Evolutionary conservation across 2,888 invertebrate genomes (phyloP), one percentile per base, ranked within the genome.

Genomic region (Aethes cnicana): DNA sequence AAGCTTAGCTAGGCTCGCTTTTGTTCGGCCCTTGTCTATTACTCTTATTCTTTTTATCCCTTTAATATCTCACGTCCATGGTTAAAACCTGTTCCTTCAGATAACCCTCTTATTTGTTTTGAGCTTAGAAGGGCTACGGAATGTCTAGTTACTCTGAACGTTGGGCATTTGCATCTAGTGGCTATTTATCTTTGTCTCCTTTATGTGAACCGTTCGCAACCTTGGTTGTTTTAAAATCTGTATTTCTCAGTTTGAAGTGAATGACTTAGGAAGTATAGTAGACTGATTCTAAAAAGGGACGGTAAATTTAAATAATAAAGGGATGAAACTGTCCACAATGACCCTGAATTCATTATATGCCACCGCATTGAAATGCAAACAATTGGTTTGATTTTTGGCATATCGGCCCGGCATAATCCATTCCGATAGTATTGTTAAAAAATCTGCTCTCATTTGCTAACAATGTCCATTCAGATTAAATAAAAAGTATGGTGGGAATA

Each of bases 41-140:
- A 42, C 63, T 59, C 62, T n/a, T 69, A 64, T 68, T 64, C 43
- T 64, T 59, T 61, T 74, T 74, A 69, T 70, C 56, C 62, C 53
- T 58, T 47, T 46, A n/a, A n/a, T 50, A 62, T 76, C 68, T 64
- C 69, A 72, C 68, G 72, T 69, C 63, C 70, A 72, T 73, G 62
- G 61, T 30, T 28, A 62, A 61, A 83, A 87, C 87, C 85, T 85
- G 87, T 86, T 77, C 65, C 58, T 56, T 57, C 74, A 74, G 57
- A 63, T 64, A 71, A 69, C 72, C 71, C 62, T 71, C 68, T n/a
- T 52, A 66, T 47, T 57, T 49, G 46, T 48, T 59, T 54, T 59
- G 30, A 46, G 37, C 44, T 52, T 52, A 52, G 57, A 60, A 61
- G 63, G 58, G 72, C 68, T 66, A 64, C 66, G 74, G 66, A 69